phyloP scores from a whole-genome alignment of 2,113 vertebrate genomes.

The Antechinus flavipes region DNA sequence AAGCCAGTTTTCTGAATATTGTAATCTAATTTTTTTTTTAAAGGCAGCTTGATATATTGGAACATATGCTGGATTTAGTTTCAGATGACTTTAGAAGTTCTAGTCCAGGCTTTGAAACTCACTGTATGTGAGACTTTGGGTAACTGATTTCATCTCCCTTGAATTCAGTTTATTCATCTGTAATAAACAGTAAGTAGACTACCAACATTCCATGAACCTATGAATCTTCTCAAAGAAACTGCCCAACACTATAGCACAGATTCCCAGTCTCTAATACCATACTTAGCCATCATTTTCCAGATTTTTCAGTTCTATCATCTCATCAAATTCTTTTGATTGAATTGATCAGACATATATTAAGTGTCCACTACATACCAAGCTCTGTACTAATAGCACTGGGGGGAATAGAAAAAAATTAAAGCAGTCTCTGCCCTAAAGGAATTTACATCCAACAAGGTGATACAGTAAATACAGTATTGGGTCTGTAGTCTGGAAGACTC shows the following conservation, averaged over 20 bases:
- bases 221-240: background rate
- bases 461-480: too few species aligned
- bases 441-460: background rate
- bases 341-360: background rate
- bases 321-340: background rate
- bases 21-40: background rate
- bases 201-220: background rate
- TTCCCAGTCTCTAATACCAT: background rate
- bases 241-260: background rate
- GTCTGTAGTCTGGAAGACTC: too few species aligned
- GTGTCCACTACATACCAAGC: background rate
- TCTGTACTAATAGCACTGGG: background rate
- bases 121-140: background rate
- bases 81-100: background rate
- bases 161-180: background rate
- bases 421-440: background rate
- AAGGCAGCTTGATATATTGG: background rate
- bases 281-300: background rate
- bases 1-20: background rate
- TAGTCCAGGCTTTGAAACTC: background rate
- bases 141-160: background rate
- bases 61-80: background rate
- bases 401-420: background rate
- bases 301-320: background rate
- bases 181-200: background rate